Evolutionary conservation across 1,140 invertebrate species (phyloP).

Genomic region (Drosophila trapezifrons): DNA sequence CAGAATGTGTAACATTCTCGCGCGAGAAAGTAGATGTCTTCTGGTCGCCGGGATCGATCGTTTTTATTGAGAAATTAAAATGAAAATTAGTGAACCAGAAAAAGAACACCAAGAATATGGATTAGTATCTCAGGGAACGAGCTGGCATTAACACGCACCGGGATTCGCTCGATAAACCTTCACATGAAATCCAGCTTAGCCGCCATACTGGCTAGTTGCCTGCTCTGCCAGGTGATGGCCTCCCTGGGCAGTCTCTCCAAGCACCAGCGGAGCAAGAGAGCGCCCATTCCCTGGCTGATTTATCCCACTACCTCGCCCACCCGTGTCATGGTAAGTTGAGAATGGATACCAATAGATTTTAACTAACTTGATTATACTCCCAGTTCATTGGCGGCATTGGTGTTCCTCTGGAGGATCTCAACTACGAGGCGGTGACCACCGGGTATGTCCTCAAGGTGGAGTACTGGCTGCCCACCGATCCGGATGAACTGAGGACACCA

Average conservation of each 20-base stretch:
- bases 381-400: conserved; percentile 81
- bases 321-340: conserved; percentile 61
- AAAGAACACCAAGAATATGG: conserved; percentile 35
- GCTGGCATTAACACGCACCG: conserved; percentile 48
- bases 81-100: conserved; percentile 23
- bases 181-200: conserved; percentile 55
- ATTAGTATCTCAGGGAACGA: conserved; percentile 31
- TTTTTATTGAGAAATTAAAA: conserved; percentile 36
- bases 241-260: conserved; percentile 47
- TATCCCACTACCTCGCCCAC: conserved; percentile 78
- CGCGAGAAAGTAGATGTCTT: conserved; percentile 51
- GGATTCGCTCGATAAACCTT: conserved; percentile 10
- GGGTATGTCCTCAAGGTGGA: conserved; percentile 82
- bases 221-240: conserved; percentile 13
- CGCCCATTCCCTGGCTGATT: conserved; percentile 71
- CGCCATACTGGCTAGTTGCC: conserved; percentile 3
- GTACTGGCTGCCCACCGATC: conserved; percentile 71
- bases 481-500: conserved; percentile 56
- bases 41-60: not conserved
- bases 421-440: conserved; percentile 77
- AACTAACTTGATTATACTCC: not conserved
- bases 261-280: conserved; percentile 57
- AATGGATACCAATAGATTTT: no score
- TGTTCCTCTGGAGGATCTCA: conserved; percentile 74
- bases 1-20: conserved; percentile 72